A percentile compares a stretch with the other conserved stretches of the same genome.
Conservation (phyloP, 2,888 invertebrate species). For the Amorpha juglandis region DNA sequence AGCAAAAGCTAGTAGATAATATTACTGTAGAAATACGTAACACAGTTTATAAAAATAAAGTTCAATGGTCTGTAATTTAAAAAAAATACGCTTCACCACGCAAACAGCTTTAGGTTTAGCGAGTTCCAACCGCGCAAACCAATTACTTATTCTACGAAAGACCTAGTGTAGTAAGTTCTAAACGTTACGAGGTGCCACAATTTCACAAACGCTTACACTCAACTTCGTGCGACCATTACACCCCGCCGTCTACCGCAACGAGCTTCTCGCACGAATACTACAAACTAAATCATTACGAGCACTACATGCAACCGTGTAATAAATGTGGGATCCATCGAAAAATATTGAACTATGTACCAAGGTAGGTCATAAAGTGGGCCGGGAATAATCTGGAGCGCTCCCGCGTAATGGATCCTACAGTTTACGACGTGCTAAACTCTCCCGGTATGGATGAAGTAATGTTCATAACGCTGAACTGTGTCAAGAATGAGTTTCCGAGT, state of each 20-base stretch:
- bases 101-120: conserved; percentile 12
- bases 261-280: conserved; percentile 37
- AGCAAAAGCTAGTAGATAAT: no score
- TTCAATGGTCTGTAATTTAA: no score
- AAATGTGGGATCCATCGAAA: conserved; percentile 47
- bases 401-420: conserved; percentile 68
- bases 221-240: conserved; percentile 44
- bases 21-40: no score
- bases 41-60: no score
- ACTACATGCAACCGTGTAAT: conserved; percentile 39
- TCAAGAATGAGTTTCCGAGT: conserved; percentile 63
- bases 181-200: conserved; percentile 55
- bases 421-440: conserved; percentile 76
- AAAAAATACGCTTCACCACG: no score
- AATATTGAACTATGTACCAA: conserved; percentile 51
- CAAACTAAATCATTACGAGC: conserved; percentile 39
- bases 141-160: conserved; percentile 28
- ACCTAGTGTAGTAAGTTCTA: conserved; percentile 45
- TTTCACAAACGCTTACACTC: conserved; percentile 43
- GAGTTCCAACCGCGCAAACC: conserved; percentile 27
- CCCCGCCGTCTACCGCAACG: conserved; percentile 41
- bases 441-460: conserved; percentile 63
- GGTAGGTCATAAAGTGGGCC: conserved; percentile 50
- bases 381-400: conserved; percentile 58
- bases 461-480: conserved; percentile 67